Percentiles rank a stretch among this genome's conserved stretches.
Conservation (phyloP, 2,888 invertebrate genomes). For the Uloborus plumipes region DNA sequence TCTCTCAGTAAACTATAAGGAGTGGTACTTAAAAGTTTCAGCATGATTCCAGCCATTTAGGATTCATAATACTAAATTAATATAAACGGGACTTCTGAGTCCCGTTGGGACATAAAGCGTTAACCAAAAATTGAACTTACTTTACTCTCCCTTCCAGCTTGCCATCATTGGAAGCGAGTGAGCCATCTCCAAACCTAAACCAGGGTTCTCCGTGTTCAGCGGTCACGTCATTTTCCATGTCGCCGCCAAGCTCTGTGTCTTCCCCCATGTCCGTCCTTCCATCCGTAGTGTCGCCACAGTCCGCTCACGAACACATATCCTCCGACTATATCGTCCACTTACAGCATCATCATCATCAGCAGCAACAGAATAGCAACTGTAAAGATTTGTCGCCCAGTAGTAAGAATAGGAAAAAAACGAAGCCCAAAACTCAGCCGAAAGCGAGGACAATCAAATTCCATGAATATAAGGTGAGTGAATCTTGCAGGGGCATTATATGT, state of each 20-base stretch:
- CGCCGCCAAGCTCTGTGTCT: conserved; percentile 58
- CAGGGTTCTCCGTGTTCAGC: conserved; percentile 57
- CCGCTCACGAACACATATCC: conserved; percentile 14
- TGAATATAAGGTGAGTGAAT: conserved; percentile 81
- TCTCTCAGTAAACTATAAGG: no score
- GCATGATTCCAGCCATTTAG: no score
- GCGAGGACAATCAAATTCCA: conserved; percentile 95
- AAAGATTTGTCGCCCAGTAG: conserved; percentile 35
- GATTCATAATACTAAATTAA: no score
- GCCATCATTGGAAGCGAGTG: conserved; percentile 61
- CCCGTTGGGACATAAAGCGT: no score
- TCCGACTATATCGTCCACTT: conserved; percentile 34
- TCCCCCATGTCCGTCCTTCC: conserved; percentile 45
- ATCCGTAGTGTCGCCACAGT: conserved; percentile 40
- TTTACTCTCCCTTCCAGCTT: conserved; percentile 22
- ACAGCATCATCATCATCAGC: conserved; percentile 17
- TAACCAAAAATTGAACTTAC: no score
- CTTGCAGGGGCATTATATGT: no score
- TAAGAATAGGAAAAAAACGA: conserved; percentile 79
- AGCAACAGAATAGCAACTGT: not conserved
- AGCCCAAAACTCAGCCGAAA: conserved; percentile 85
- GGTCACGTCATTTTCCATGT: conserved; percentile 55
- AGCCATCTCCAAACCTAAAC: conserved; percentile 51
- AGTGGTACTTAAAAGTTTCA: no score
- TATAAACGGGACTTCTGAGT: no score